phyloP scores from a whole-genome alignment of 1,140 invertebrate species.

The Drosophila mayri region DNA sequence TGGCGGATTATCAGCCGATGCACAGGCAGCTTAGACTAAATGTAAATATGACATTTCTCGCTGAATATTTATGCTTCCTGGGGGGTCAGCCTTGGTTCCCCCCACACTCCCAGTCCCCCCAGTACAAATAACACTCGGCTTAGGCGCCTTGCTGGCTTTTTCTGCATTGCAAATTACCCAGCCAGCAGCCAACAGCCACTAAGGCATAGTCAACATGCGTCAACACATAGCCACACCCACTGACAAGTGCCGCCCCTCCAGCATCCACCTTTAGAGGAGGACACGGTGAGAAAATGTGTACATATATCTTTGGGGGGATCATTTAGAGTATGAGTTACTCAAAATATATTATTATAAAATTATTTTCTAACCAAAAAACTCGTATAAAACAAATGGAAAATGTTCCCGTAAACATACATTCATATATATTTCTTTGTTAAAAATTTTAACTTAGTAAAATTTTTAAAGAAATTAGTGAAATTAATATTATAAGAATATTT shows the following conservation, averaged over 20 bases:
- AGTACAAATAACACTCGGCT: slow-evolving; percentile 19
- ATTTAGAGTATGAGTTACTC: rapidly evolving
- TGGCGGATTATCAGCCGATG: slow-evolving; percentile 33
- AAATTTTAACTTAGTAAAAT: too few species aligned
- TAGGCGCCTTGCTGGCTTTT: slow-evolving; percentile 50
- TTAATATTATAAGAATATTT: neutral
- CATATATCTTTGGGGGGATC: neutral
- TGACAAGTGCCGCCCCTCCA: slow-evolving; percentile 21
- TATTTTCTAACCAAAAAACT: neutral
- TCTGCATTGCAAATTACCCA: slow-evolving; percentile 77
- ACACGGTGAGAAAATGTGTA: neutral
- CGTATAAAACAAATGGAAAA: neutral
- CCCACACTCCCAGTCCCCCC: neutral
- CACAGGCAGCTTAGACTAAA: slow-evolving; percentile 24
- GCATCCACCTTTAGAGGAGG: neutral
- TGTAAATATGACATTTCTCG: slow-evolving; percentile 46
- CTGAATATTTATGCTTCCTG: slow-evolving; percentile 45
- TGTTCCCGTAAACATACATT: too few species aligned
- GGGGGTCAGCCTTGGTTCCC: neutral
- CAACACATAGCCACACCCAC: slow-evolving; percentile 53
- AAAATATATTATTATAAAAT: neutral
- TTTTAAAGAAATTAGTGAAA: too few species aligned
- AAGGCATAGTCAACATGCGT: slow-evolving; percentile 66
- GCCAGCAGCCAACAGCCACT: slow-evolving; percentile 32
- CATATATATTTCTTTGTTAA: too few species aligned